These are phyloP conservation scores for Sycophaga agraensis DNA, from an alignment of 1,140 invertebrate species.

Conservation along the genomic window DNA sequence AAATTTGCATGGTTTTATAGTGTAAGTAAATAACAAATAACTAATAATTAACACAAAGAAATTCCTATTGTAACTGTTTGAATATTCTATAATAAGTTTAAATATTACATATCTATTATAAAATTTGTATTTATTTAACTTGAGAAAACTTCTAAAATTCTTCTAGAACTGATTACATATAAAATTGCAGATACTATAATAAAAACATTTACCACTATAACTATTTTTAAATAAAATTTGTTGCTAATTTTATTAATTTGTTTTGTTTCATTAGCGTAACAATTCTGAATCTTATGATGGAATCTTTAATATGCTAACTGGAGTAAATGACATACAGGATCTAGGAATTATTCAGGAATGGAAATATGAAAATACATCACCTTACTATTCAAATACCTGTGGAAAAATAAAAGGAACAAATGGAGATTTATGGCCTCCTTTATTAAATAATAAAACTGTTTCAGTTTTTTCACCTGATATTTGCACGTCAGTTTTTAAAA, in stretches of 20 bases:
- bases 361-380: constrained; percentile 63
- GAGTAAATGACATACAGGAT: constrained; percentile 62
- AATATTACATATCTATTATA: too few species aligned
- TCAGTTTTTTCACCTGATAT: constrained; percentile 71
- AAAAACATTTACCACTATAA: too few species aligned
- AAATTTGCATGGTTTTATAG: constrained; percentile 79
- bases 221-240: too few species aligned
- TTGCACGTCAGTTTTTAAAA: constrained; percentile 60
- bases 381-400: constrained; percentile 64
- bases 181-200: too few species aligned
- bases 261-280: constrained; percentile 63
- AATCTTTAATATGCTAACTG: constrained; percentile 73
- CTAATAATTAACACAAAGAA: too few species aligned
- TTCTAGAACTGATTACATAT: too few species aligned
- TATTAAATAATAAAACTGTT: constrained; percentile 59
- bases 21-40: constrained; percentile 40
- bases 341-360: constrained; percentile 69
- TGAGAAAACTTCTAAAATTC: too few species aligned
- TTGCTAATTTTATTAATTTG: constrained; percentile 1
- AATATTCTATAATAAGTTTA: too few species aligned
- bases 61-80: too few species aligned
- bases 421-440: constrained; percentile 77
- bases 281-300: constrained; percentile 71
- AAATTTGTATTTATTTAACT: too few species aligned
- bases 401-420: constrained; percentile 68